Percentiles rank a stretch among this genome's conserved stretches.
phyloP scores from a whole-genome alignment of 1,140 invertebrate genomes.

The Pseudobourletiella spinata region DNA sequence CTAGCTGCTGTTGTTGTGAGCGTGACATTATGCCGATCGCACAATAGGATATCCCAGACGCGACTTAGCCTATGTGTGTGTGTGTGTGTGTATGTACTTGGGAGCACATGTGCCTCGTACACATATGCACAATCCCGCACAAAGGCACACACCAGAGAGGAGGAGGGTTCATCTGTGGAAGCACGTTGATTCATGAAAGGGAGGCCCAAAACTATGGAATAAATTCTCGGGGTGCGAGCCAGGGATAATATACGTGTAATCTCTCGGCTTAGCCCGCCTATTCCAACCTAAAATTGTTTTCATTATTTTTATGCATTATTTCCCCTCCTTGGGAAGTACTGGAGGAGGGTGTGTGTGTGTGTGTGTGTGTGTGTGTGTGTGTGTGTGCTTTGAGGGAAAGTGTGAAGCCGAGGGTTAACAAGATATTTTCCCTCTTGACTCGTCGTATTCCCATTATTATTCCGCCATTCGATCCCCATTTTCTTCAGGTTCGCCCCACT shows the following conservation, averaged over 20 bases:
- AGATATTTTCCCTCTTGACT: not conserved
- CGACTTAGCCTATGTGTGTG: too few relatives aligned
- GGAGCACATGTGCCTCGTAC: not conserved
- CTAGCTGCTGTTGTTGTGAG: too few relatives aligned
- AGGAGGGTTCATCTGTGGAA: not conserved
- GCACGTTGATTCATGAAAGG: not conserved
- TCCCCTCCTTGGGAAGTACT: too few relatives aligned
- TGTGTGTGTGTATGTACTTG: not conserved
- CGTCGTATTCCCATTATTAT: not conserved
- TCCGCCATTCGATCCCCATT: too few relatives aligned
- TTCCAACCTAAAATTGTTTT: constrained; percentile 17
- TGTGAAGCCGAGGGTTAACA: too few relatives aligned
- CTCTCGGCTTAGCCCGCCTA: constrained; percentile 13
- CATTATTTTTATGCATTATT: not conserved
- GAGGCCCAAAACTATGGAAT: constrained; percentile 12
- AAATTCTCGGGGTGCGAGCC: constrained; percentile 24
- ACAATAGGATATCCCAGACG: too few relatives aligned
- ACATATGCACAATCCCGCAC: not conserved
- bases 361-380: too few relatives aligned
- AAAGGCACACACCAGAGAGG: not conserved
- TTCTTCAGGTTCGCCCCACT: too few relatives aligned
- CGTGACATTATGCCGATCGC: too few relatives aligned
- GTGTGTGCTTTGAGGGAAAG: not conserved
- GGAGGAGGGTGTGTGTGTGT: too few relatives aligned
- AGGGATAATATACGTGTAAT: constrained; percentile 23